Percentiles rank a stretch among this genome's conserved stretches.
These are phyloP conservation scores for Tyrannus savana DNA, from an alignment of 2,113 vertebrate genomes.

Conservation along the genomic window DNA sequence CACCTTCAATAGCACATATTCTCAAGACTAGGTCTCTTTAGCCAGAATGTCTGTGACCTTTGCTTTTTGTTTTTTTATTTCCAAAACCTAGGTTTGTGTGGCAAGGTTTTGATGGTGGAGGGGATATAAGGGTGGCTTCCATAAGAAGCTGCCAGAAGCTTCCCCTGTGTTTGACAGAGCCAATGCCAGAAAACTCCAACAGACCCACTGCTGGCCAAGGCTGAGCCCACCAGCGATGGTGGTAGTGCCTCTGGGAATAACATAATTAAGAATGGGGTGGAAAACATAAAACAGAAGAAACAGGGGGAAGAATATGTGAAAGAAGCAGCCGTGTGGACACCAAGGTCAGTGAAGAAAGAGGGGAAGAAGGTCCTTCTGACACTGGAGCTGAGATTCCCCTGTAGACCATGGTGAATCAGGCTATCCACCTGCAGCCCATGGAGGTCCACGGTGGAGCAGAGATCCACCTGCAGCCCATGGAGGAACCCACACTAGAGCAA, in stretches of 20 bases:
- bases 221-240: background rate
- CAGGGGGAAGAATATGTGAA: background rate
- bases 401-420: background rate
- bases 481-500: fast-evolving
- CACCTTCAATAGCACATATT: background rate
- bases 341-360: background rate
- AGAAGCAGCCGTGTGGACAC: background rate
- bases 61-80: background rate
- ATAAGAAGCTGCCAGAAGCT: background rate
- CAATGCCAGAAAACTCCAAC: background rate
- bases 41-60: background rate
- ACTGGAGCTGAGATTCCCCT: background rate
- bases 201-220: background rate
- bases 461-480: background rate
- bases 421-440: background rate
- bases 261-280: fast-evolving
- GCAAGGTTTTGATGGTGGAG: background rate
- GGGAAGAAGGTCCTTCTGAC: background rate
- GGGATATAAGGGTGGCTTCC: background rate
- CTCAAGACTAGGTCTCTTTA: background rate
- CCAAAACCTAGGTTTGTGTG: background rate
- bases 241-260: background rate
- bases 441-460: background rate
- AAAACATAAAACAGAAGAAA: background rate
- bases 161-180: background rate